Percentiles rank a stretch among this genome's conserved stretches.
phyloP scores from a whole-genome alignment of 1,140 invertebrate genomes.

The Acromyrmex charruanus region DNA sequence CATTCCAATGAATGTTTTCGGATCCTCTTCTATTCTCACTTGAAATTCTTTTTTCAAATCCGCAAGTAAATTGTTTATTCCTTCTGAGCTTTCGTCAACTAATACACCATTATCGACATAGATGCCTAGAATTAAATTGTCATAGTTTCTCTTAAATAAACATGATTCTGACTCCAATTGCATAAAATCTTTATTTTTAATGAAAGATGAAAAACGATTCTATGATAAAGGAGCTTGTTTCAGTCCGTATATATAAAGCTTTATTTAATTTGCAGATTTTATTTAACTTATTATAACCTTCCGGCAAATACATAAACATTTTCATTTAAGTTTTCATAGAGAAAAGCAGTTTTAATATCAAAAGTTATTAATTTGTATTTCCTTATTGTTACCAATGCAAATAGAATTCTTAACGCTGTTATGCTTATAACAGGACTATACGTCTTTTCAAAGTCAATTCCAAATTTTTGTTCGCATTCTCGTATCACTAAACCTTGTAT shows the following conservation, averaged over 20 bases:
- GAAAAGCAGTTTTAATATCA: background rate
- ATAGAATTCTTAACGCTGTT: too few relatives aligned
- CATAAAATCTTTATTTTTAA: background rate
- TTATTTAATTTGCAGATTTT: background rate
- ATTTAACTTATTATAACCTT: background rate
- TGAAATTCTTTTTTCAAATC: background rate
- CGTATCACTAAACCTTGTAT: too few relatives aligned
- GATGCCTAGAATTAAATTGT: background rate
- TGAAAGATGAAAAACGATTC: background rate
- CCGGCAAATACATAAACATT: background rate
- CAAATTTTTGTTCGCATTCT: too few relatives aligned
- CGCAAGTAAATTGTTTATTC: background rate
- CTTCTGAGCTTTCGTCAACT: background rate
- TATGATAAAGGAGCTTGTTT: background rate
- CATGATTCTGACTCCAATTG: background rate
- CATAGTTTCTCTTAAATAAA: background rate
- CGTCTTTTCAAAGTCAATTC: too few relatives aligned
- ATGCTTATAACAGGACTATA: too few relatives aligned
- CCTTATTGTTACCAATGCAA: too few relatives aligned
- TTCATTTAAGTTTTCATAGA: background rate
- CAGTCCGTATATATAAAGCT: background rate
- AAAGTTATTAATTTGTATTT: background rate
- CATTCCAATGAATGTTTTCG: background rate
- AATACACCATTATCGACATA: constrained; percentile 8
- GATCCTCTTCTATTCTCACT: background rate